Evolutionary conservation across 2,797 vertebrate species (phyloP), one percentile per base, ranked within the genome.

Genomic region (Champsocephalus gunnari): DNA sequence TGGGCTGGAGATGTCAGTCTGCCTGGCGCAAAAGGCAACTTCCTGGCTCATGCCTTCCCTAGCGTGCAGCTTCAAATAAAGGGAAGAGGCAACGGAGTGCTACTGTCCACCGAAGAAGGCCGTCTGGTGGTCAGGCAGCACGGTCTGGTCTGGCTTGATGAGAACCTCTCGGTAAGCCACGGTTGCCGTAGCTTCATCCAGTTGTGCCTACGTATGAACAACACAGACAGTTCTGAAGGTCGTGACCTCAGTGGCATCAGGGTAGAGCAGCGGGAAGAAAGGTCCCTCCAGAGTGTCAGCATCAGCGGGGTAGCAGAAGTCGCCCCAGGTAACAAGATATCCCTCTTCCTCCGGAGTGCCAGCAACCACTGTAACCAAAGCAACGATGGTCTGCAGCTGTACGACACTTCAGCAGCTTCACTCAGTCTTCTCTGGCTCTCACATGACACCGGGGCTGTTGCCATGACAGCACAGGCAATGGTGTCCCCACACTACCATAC

Each of bases 341-440:
- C 94, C 3, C 85, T 96, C 48, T 88, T 89, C 68, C 84, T 98
- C 56, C 94, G 92, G 58, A 96, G 95, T 32, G 94, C 96, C 6
- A 96, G 94, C 77, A 92, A 95, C 49, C 94, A 95, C 82, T 97
- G 96, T 76, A 97, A 96, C 83, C 93, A 95, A 74, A 96, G 94
- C 79, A 88, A 90, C 63, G 94, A 96, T 69, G 89, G 89, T 21
- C 86, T 96, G 61, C 92, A 90, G 67, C 85, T 96, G 77, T 95
- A 96, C 38, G 89, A 93, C 11, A 14, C 86, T 69, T 91, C 82
- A 9, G 87, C 84, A 0, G 76, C 92, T 1, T 90, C 95, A 0
- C 86, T 98, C 71, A 97, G 94, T 84, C 92, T 97, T 67, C 90
- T 98, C 83, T 98, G 96, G 97, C 89, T 97, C 72, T 97, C 96